Evolutionary conservation across 2,888 invertebrate genomes (phyloP), one percentile per base, ranked within the genome.

Genomic region (Epinotia bilunana): DNA sequence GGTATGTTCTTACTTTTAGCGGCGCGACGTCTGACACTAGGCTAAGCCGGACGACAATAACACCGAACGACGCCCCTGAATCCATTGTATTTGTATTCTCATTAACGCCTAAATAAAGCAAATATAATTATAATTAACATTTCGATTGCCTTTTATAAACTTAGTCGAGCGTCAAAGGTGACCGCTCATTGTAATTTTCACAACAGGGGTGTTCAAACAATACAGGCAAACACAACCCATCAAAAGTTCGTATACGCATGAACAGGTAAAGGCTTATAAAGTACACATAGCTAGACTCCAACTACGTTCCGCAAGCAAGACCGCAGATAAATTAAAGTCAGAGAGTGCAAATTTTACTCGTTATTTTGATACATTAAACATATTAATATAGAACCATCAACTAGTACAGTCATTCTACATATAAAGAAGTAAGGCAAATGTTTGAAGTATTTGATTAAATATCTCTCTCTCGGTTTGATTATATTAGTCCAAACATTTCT

Each of bases 191-290:
- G 60, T 60, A 33, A 53, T 12, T 46, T 28, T 49, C 53, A n/a
- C 18, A 67, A 55, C 55, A 49, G 33, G 20, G 18, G n/a, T 4
- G 11, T 28, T 20, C 64, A 39, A 67, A 55, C 67, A 67, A 55
- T 53, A 16, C 7, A 55, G 39, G 43, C 46, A 53, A 53, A 67
- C 63, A 39, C 18, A 39, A 39, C 67, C 33, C 55, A 55, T 39
- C 33, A 7, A 63, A 63, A 67, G 64, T 64, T 49, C 4, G 0
- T 49, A 63, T 4, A 64, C 16, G 28, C 2, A 39, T 33, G 33
- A 18, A 33, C 33, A 33, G 65, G 65, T n/a, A 13, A 46, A 64
- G 55, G 67, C 67, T 67, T 28, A 60, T 39, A 67, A 67, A 67
- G 55, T 55, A 55, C 39, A 67, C 55, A 67, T 55, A 55, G 67